A percentile compares a stretch with the other conserved stretches of the same genome.
Evolutionary conservation across 1,140 invertebrate genomes (phyloP).

Genomic region (Nylanderia fulva): DNA sequence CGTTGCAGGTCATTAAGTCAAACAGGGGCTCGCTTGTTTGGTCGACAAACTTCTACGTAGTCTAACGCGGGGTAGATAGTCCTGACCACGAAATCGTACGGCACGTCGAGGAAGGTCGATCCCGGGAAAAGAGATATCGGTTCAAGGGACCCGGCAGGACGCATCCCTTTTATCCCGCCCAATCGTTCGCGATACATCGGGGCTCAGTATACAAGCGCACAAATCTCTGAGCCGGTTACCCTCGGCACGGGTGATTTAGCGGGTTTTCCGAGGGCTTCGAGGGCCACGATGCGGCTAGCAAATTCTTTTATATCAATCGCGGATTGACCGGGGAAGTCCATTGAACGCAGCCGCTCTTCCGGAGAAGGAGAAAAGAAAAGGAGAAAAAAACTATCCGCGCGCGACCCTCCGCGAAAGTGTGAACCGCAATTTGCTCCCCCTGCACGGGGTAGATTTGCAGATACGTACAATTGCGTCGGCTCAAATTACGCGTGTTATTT

Average conservation of each 20-base stretch:
- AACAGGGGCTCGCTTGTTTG: slow-evolving; percentile 22
- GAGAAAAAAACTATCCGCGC: slow-evolving; percentile 12
- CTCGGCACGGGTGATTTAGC: slow-evolving; percentile 82
- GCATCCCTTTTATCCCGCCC: slow-evolving; percentile 82
- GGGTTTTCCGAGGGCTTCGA: slow-evolving; percentile 76
- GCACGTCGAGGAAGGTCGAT: slow-evolving; percentile 34
- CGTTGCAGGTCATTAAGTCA: slow-evolving; percentile 45
- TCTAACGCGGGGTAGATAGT: slow-evolving; percentile 15
- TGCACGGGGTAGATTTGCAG: slow-evolving; percentile 7
- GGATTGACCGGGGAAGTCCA: slow-evolving; percentile 70
- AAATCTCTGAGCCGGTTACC: slow-evolving; percentile 80
- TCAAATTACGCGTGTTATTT: slow-evolving; percentile 55
- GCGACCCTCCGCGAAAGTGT: slow-evolving; percentile 54
- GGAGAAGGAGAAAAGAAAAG: slow-evolving; percentile 33
- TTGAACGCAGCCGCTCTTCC: slow-evolving; percentile 60
- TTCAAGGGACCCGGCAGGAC: slow-evolving; percentile 59
- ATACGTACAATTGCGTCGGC: slow-evolving; percentile 4
- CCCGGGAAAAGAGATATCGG: slow-evolving; percentile 70
- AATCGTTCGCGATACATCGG: slow-evolving; percentile 83
- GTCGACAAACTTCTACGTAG: slow-evolving; percentile 37
- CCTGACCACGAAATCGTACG: slow-evolving; percentile 34
- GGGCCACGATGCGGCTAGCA: slow-evolving; percentile 66
- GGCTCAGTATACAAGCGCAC: slow-evolving; percentile 80
- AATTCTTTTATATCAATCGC: slow-evolving; percentile 83
- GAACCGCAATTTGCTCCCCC: slow-evolving; percentile 65